A percentile compares a stretch with the other conserved stretches of the same genome.
These are phyloP conservation scores for Aldabrachelys gigantea DNA, from an alignment of 2,113 vertebrate species.

Conservation along the genomic window DNA sequence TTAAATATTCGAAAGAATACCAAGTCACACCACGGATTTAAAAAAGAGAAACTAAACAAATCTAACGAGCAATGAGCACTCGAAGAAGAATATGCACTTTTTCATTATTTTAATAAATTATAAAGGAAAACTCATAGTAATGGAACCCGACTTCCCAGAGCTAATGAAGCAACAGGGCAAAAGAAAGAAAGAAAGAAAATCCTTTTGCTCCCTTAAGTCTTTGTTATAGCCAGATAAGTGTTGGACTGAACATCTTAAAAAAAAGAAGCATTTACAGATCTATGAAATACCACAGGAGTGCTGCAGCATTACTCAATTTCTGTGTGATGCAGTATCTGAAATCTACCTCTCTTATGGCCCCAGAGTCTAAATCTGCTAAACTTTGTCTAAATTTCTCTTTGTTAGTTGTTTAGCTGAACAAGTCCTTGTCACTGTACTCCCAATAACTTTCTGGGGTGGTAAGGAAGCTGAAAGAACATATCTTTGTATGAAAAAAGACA, in stretches of 20 bases:
- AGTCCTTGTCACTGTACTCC: background rate
- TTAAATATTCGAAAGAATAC: slow-evolving; percentile 72
- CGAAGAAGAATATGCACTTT: slow-evolving; percentile 64
- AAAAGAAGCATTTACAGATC: slow-evolving; percentile 86
- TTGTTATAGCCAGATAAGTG: slow-evolving; percentile 92
- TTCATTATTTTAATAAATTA: slow-evolving; percentile 82
- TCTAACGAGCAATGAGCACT: slow-evolving; percentile 61
- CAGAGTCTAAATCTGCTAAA: background rate
- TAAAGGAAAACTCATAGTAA: slow-evolving; percentile 88
- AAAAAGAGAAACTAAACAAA: slow-evolving; percentile 66
- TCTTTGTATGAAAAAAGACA: background rate
- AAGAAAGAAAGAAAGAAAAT: slow-evolving; percentile 73
- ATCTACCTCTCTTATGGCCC: slow-evolving; percentile 71
- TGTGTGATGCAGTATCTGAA: slow-evolving; percentile 74
- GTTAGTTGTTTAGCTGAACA: background rate
- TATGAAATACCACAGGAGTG: slow-evolving; percentile 80
- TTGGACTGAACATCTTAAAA: slow-evolving; percentile 85
- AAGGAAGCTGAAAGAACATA: background rate
- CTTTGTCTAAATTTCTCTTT: background rate
- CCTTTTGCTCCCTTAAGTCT: slow-evolving; percentile 90
- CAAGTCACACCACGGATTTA: slow-evolving; percentile 35
- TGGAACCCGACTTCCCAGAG: slow-evolving; percentile 83
- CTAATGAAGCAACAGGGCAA: slow-evolving; percentile 84
- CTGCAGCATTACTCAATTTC: slow-evolving; percentile 78
- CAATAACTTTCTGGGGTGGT: background rate